phyloP scores from a whole-genome alignment of 2,113 vertebrate species.

The Heterocephalus glaber region DNA sequence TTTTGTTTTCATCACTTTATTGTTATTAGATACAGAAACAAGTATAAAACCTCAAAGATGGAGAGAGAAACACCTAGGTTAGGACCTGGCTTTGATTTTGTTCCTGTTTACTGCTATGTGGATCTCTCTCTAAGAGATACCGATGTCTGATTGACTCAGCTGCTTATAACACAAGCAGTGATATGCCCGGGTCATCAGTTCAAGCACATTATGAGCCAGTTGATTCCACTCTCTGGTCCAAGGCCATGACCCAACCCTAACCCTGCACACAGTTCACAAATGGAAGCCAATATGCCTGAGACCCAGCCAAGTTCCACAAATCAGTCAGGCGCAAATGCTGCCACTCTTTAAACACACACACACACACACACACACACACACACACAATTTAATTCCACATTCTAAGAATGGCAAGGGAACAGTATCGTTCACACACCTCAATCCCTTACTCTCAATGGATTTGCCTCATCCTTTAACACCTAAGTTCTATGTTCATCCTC shows the following conservation, averaged over 20 bases:
- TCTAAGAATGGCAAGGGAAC: neutral
- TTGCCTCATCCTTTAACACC: neutral
- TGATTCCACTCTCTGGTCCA: constrained; percentile 74
- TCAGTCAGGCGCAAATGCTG: constrained; percentile 45
- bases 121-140: constrained; percentile 45
- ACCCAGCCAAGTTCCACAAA: constrained; percentile 42
- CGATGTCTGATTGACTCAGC: constrained; percentile 67
- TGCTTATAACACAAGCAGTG: constrained; percentile 66
- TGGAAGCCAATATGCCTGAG: constrained; percentile 34
- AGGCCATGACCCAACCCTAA: constrained; percentile 72
- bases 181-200: constrained; percentile 75
- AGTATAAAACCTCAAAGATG: neutral
- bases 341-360: neutral
- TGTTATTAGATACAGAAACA: constrained; percentile 46
- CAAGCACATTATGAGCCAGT: constrained; percentile 74
- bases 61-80: neutral
- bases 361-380: neutral
- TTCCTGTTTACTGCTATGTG: neutral
- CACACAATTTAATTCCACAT: neutral
- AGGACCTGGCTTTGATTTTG: constrained; percentile 43
- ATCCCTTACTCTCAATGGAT: neutral
- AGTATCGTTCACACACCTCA: neutral
- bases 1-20: neutral
- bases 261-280: constrained; percentile 65
- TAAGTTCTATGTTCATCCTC: neutral